Conservation (phyloP, 2,888 invertebrate genomes). For the Volucella bombylans region DNA sequence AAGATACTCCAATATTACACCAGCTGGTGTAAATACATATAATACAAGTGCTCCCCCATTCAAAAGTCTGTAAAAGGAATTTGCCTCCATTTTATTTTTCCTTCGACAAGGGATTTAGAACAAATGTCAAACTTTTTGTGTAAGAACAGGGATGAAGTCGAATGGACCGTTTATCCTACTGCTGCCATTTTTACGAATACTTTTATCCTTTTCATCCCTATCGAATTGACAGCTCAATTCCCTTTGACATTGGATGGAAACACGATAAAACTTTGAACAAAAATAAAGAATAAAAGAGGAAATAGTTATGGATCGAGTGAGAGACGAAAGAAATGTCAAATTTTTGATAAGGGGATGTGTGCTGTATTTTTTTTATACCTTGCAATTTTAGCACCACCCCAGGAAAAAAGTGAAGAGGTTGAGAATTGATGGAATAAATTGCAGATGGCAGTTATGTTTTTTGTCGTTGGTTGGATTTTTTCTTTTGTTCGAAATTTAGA, state of each 20-base stretch:
- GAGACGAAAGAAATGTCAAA: conserved; percentile 63
- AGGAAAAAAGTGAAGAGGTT: conserved; percentile 6
- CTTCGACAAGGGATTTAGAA: conserved; percentile 30
- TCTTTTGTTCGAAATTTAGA: conserved; percentile 14
- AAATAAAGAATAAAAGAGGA: conserved; percentile 18
- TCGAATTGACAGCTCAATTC: conserved; percentile 71
- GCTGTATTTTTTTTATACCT: conserved; percentile 37
- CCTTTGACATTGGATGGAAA: conserved; percentile 52
- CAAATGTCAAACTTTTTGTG: background rate
- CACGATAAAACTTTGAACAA: conserved; percentile 60
- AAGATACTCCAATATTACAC: background rate
- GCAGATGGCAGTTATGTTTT: conserved; percentile 51
- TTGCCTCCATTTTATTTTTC: conserved; percentile 53
- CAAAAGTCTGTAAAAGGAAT: background rate
- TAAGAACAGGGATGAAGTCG: conserved; percentile 20
- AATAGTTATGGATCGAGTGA: conserved; percentile 16
- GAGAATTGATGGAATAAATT: conserved; percentile 33
- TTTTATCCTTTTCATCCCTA: conserved; percentile 48
- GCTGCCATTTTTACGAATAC: conserved; percentile 51
- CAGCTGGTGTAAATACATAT: too few species aligned
- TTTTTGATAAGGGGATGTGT: conserved; percentile 71
- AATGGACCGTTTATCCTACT: conserved; percentile 52
- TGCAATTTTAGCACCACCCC: conserved; percentile 57
- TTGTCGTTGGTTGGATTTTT: conserved; percentile 34
- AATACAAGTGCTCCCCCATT: background rate